These are phyloP conservation scores for Anagyrus pseudococci DNA, from an alignment of 2,888 invertebrate species.

Conservation along the genomic window DNA sequence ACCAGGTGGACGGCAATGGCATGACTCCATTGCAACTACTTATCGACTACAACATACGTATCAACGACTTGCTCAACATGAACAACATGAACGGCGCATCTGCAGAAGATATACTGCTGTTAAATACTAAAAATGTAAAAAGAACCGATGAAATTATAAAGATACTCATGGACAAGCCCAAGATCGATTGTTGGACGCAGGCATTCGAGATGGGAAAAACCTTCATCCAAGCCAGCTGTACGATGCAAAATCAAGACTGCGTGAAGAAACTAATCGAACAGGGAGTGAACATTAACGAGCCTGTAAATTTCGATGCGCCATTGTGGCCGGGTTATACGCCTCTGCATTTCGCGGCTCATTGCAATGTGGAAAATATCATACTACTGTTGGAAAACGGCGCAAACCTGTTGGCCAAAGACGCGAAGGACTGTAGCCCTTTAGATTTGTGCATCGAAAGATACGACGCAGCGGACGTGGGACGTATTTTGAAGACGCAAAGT, in stretches of 20 bases:
- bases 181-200: not conserved
- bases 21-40: conserved; percentile 12
- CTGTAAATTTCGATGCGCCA: not conserved
- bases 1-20: not conserved
- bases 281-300: not conserved
- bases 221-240: not conserved
- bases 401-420: not conserved
- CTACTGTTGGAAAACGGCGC: conserved; percentile 1
- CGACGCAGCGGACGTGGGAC: not conserved
- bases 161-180: not conserved
- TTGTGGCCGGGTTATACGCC: conserved; percentile 6
- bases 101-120: not conserved
- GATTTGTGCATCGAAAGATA: not conserved
- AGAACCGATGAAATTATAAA: conserved; percentile 7
- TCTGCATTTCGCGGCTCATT: conserved; percentile 14
- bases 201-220: not conserved
- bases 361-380: not conserved
- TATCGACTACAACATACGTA: too few species aligned
- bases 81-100: too few species aligned
- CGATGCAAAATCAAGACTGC: not conserved
- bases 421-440: not conserved
- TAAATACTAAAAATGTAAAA: not conserved
- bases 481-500: not conserved
- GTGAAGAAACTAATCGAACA: not conserved
- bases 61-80: too few species aligned